These are phyloP conservation scores for Threskiornis aethiopicus DNA, from an alignment of 2,797 vertebrate species.

Conservation along the genomic window DNA sequence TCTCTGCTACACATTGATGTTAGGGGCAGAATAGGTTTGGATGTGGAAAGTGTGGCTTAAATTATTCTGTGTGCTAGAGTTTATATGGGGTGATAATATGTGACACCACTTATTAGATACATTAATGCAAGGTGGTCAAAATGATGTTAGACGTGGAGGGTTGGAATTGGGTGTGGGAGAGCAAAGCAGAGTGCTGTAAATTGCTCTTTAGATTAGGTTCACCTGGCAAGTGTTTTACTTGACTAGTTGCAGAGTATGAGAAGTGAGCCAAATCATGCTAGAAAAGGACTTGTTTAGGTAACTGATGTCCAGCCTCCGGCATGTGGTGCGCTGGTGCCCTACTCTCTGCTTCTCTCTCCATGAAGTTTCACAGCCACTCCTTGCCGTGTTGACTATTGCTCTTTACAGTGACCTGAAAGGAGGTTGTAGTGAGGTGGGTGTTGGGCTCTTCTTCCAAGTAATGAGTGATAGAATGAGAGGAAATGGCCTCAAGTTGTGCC, in stretches of 20 bases:
- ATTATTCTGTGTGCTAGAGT: not conserved
- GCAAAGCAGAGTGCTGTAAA: not conserved
- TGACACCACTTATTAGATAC: not conserved
- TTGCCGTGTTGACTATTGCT: fast-evolving
- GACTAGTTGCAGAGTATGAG: not conserved
- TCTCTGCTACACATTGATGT: not conserved
- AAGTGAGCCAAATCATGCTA: not conserved
- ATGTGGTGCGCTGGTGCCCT: fast-evolving
- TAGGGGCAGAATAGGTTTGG: not conserved
- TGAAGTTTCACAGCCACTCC: not conserved
- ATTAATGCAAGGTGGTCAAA: not conserved
- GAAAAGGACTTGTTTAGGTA: not conserved
- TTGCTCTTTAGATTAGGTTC: not conserved
- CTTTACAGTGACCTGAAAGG: not conserved
- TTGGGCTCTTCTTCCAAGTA: not conserved
- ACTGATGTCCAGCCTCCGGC: not conserved
- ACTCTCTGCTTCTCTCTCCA: not conserved
- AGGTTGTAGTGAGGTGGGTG: not conserved
- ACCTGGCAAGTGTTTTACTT: not conserved
- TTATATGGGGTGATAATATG: not conserved
- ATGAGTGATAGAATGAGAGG: not conserved
- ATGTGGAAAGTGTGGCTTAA: not conserved
- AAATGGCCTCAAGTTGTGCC: not conserved
- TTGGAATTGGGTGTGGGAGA: not conserved
- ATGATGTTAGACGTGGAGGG: fast-evolving